Percentiles rank a stretch among this genome's conserved stretches.
Conservation (phyloP, 2,797 vertebrate genomes). For the Sciurus carolinensis region DNA sequence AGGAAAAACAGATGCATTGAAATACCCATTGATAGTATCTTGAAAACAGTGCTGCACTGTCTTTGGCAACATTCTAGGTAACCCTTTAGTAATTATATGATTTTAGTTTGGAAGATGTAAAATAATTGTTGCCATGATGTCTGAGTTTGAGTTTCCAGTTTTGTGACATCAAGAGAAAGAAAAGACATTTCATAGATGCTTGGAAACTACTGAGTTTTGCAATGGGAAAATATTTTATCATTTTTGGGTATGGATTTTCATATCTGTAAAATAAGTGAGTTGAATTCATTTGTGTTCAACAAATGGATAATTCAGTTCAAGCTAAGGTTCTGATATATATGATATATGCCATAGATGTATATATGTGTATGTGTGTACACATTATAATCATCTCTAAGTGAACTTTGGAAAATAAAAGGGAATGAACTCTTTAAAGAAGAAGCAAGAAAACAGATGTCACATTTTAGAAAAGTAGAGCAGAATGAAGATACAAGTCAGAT, state of each 20-base stretch:
- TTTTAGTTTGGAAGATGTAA: neutral
- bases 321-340: neutral
- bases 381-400: neutral
- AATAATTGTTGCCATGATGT: neutral
- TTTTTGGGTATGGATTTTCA: slow-evolving; percentile 34
- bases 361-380: neutral
- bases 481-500: slow-evolving; percentile 21
- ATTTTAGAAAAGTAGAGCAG: neutral
- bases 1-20: neutral
- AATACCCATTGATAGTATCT: neutral
- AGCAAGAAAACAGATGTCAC: neutral
- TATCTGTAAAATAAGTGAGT: neutral
- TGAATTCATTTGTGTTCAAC: neutral
- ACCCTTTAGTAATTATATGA: neutral
- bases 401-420: neutral
- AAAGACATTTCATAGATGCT: slow-evolving; percentile 1
- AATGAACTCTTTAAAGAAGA: slow-evolving; percentile 21
- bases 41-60: neutral
- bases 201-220: slow-evolving; percentile 13
- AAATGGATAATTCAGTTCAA: slow-evolving; percentile 1
- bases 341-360: neutral
- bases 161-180: slow-evolving; percentile 9
- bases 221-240: slow-evolving; percentile 23
- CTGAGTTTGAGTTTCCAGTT: slow-evolving; percentile 4
- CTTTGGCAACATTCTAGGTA: neutral